Evolutionary conservation across 2,797 vertebrate species (phyloP).

Genomic region (Gila robusta): DNA sequence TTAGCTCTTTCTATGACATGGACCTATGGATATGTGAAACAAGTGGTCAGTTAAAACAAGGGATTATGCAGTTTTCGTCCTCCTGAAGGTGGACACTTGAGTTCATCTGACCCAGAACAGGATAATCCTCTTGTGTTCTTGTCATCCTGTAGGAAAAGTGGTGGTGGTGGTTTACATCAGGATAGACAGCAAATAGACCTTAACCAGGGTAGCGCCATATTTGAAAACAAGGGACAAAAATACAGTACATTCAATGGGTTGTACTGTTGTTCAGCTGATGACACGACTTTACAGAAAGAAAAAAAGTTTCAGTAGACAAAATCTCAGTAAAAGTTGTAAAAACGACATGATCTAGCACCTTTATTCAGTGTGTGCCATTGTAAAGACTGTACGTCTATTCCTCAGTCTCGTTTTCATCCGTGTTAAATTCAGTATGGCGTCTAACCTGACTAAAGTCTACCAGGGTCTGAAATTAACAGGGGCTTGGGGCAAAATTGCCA

Average conservation of each 20-base stretch:
- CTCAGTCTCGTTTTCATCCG: no score
- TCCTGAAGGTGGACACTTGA: conserved; percentile 5
- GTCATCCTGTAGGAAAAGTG: conserved; percentile 34
- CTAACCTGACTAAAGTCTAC: no score
- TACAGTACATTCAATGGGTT: neutral
- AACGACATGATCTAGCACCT: no score
- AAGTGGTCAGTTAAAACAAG: neutral
- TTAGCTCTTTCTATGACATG: neutral
- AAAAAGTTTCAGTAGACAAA: no score
- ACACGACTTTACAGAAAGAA: no score
- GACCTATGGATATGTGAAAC: neutral
- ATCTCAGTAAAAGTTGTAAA: no score
- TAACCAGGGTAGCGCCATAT: neutral
- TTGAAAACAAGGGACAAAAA: neutral
- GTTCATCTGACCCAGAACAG: conserved; percentile 40
- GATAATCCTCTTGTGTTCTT: conserved; percentile 64
- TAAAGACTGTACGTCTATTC: neutral
- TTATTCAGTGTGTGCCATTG: neutral
- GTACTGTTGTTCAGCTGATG: neutral
- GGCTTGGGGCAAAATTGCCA: no score
- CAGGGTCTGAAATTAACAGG: no score
- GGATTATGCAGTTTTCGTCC: neutral
- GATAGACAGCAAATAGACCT: neutral
- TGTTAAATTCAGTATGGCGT: no score
- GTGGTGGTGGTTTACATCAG: neutral